phyloP scores from a whole-genome alignment of 2,797 vertebrate species.

The Eleutherodactylus coqui region DNA sequence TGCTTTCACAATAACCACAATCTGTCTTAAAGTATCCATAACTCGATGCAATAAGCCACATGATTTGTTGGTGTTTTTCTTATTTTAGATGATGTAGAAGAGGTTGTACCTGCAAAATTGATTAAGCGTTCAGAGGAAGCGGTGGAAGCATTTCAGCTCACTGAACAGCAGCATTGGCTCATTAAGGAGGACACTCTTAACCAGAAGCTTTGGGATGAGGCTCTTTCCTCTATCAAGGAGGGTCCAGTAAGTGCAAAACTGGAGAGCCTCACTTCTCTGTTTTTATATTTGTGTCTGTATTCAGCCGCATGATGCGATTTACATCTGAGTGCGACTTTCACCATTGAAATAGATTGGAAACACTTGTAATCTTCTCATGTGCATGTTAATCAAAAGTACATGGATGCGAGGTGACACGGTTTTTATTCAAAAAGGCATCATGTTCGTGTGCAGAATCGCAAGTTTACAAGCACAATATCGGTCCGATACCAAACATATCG shows the following conservation, averaged over 20 bases:
- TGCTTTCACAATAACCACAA: not conserved
- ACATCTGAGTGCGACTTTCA: too few relatives aligned
- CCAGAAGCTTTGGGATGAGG: conserved; percentile 97
- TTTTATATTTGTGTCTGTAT: too few relatives aligned
- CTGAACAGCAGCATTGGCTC: conserved; percentile 87
- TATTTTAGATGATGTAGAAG: conserved; percentile 70
- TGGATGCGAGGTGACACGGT: too few relatives aligned
- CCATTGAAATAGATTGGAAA: too few relatives aligned
- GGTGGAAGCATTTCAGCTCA: conserved; percentile 90
- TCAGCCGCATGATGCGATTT: too few relatives aligned
- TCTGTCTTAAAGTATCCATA: not conserved
- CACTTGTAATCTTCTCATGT: too few relatives aligned
- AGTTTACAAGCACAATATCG: too few relatives aligned
- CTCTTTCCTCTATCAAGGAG: conserved; percentile 87
- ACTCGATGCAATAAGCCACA: not conserved
- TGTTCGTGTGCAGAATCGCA: too few relatives aligned
- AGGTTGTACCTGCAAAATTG: conserved; percentile 79
- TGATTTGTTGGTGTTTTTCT: not conserved
- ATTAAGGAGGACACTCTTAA: conserved; percentile 91
- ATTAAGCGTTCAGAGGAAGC: conserved; percentile 78
- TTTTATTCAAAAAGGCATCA: too few relatives aligned
- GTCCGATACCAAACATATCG: too few relatives aligned
- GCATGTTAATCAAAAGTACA: too few relatives aligned
- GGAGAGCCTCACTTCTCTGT: too few relatives aligned
- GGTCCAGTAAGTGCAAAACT: conserved; percentile 84